A percentile compares a stretch with the other conserved stretches of the same genome.
These are phyloP conservation scores for Epinotia demarniana DNA, from an alignment of 2,888 invertebrate genomes.

Conservation along the genomic window DNA sequence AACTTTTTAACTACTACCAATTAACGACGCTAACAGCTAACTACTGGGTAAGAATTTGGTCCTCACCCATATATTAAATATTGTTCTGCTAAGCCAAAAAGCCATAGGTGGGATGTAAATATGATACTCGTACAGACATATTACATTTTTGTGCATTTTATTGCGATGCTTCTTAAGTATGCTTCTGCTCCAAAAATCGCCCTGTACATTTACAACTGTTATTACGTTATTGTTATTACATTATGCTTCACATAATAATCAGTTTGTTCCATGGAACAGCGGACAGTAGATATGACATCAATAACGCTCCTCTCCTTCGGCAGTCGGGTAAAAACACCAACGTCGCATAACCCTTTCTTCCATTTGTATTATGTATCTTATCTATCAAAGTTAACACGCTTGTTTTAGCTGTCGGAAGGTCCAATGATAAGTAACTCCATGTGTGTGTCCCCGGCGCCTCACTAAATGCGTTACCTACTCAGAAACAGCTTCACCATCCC, in stretches of 20 bases:
- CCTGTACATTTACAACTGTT: too few species aligned
- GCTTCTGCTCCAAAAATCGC: too few species aligned
- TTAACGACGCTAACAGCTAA: too few species aligned
- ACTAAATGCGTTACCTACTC: background rate
- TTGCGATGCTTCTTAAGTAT: too few species aligned
- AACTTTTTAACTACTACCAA: too few species aligned
- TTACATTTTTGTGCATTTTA: too few species aligned
- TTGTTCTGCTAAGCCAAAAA: background rate
- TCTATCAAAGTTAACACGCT: background rate
- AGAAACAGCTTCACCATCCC: constrained; percentile 23
- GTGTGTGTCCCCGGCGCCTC: background rate
- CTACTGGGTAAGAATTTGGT: too few species aligned
- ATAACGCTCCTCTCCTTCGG: too few species aligned
- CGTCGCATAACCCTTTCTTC: background rate
- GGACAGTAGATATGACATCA: background rate
- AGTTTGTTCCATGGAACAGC: too few species aligned
- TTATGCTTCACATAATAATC: too few species aligned
- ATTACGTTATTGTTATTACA: too few species aligned
- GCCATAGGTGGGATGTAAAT: background rate
- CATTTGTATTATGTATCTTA: background rate
- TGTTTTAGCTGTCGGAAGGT: background rate
- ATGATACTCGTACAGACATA: too few species aligned
- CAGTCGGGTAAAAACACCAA: background rate
- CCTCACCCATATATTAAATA: background rate
- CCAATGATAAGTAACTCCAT: background rate